Base-by-base conservation (phyloP, 2,113 vertebrate genomes). In the Hylia prasina region DNA sequence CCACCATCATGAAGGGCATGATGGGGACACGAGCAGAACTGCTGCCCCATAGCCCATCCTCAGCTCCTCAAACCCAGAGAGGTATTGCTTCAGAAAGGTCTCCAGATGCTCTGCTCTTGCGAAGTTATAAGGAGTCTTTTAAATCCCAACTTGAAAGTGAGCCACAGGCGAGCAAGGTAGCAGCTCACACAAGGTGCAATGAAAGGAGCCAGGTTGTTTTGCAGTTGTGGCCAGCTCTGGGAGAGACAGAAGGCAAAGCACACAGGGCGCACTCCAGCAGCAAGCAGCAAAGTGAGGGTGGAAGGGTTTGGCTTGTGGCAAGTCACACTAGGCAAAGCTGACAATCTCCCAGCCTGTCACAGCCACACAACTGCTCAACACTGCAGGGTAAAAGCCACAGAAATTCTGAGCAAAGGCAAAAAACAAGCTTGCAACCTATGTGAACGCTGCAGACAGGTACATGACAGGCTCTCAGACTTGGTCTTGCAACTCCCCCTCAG, bases 201-300 rank as follows among this genome's bases (percentile, higher is more conserved):
- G 48, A 56, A 84, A 87, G 40, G 15, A 65, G 33, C 5, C 54
- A 37, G 48, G 27, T 11, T 1, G 0, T 23, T 20, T 15, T 47
- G 48, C 30, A 54, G 35, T 3, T 45, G 35, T 1, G 1, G 30
- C 35, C 44, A 73, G 48, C 44, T 75, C 47, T 56, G 25, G 40
- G 58, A 39, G 16, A 72, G 17, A 37, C 0, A 0, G 5, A 44
- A 45, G 27, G 44, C 53, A 83, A 79, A 83, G 33, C 37, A 42
- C 31, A 7, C 0, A 0, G 31, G 28, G 50, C 28, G 31, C 1
- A 0, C 25, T 66, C 28, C 54, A 66, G 64, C 42, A 78, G 18
- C 0, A 0, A 1, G 6, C 37, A 40, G 45, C 0, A 0, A 28
- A 77, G 60, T 0, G 1, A 24, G 13, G 48, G 51, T 0, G 0